A percentile compares a stretch with the other conserved stretches of the same genome.
phyloP scores from a whole-genome alignment of 2,797 vertebrate species.

The Tragopan temminckii region DNA sequence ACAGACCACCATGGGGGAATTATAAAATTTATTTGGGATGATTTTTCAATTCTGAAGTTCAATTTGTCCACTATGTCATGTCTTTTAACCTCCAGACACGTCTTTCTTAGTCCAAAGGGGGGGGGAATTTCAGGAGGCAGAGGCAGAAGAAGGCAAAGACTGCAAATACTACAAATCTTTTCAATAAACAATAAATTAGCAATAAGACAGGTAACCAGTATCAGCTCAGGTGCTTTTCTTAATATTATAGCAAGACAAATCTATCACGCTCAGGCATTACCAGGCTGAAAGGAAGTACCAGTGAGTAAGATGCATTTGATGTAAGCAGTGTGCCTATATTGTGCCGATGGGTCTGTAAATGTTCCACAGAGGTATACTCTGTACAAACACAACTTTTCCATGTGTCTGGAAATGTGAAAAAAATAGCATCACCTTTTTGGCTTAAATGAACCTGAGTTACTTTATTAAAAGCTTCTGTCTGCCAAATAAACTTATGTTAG shows the following conservation, averaged over 20 bases:
- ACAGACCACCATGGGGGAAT: slow-evolving; percentile 33
- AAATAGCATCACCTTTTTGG: not conserved
- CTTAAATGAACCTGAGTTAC: not conserved
- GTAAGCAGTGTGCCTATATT: not conserved
- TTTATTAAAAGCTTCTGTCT: slow-evolving; percentile 9
- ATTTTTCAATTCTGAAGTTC: slow-evolving; percentile 50
- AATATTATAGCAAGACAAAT: not conserved
- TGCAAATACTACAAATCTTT: slow-evolving; percentile 26
- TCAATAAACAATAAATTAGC: not conserved
- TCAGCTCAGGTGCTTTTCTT: not conserved
- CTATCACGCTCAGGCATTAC: not conserved
- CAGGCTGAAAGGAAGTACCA: slow-evolving; percentile 6
- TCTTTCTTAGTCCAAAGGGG: slow-evolving; percentile 42
- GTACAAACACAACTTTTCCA: not conserved
- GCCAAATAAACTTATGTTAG: not conserved
- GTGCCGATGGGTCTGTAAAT: not conserved
- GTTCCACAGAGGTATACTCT: not conserved
- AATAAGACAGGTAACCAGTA: slow-evolving; percentile 3
- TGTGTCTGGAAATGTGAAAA: not conserved
- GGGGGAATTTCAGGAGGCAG: not conserved
- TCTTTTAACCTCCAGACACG: slow-evolving; percentile 40
- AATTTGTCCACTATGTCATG: slow-evolving; percentile 17
- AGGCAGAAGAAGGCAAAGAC: slow-evolving; percentile 4
- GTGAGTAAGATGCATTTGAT: not conserved
- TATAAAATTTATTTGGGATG: slow-evolving; percentile 61